phyloP scores from a whole-genome alignment of 2,797 vertebrate genomes.

The Melanotaenia trifasciata region DNA sequence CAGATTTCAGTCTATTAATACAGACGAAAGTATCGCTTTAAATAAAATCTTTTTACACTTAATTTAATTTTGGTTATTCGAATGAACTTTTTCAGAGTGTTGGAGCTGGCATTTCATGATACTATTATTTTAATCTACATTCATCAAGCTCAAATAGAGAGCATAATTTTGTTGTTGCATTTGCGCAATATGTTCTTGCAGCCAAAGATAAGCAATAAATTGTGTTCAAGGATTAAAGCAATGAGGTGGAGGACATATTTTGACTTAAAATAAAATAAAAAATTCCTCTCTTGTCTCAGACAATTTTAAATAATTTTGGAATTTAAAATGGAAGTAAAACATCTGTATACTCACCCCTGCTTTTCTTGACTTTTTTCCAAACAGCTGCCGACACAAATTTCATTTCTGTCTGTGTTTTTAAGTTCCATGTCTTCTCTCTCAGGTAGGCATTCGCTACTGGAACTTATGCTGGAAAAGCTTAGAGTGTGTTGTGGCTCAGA shows the following conservation, averaged over 20 bases:
- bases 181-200: not conserved
- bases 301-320: not conserved
- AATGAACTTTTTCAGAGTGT: not conserved
- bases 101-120: not conserved
- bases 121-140: not conserved
- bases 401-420: constrained; percentile 67
- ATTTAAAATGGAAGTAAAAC: constrained; percentile 13
- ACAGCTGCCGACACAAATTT: constrained; percentile 70
- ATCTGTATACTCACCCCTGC: constrained; percentile 66
- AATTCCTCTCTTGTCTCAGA: not conserved
- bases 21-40: constrained; percentile 5
- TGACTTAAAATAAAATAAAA: constrained; percentile 10
- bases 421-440: constrained; percentile 72
- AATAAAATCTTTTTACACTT: not conserved
- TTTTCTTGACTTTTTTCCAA: constrained; percentile 63
- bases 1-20: constrained; percentile 23
- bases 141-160: not conserved
- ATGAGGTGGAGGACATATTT: not conserved
- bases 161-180: not conserved
- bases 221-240: constrained; percentile 1
- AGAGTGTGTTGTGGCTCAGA: constrained; percentile 31
- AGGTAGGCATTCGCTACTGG: constrained; percentile 72
- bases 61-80: constrained; percentile 2
- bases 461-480: constrained; percentile 55
- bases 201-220: not conserved